Conservation (phyloP, 2,888 invertebrate genomes). For the Drosophila testacea region DNA sequence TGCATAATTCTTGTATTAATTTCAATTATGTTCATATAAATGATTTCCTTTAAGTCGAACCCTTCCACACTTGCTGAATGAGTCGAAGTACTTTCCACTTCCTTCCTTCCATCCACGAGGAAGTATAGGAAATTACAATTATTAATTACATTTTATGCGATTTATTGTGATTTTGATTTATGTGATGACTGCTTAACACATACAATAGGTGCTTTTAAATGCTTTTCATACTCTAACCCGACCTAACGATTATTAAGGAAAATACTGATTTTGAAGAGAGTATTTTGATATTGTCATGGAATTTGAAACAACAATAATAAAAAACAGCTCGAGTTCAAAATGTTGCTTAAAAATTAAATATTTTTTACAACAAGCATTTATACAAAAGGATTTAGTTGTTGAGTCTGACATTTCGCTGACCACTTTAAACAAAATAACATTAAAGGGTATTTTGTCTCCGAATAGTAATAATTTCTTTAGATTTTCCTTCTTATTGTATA, state of each 20-base stretch:
- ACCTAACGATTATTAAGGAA: background rate
- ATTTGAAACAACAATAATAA: too few relatives aligned
- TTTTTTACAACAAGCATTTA: too few relatives aligned
- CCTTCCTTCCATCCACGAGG: constrained; percentile 6
- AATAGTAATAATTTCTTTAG: background rate
- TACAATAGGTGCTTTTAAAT: constrained; percentile 8
- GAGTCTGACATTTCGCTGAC: too few relatives aligned
- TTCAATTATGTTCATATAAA: constrained; percentile 38
- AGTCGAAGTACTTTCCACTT: constrained; percentile 6
- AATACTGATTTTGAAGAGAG: too few relatives aligned
- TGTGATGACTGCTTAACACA: constrained; percentile 19
- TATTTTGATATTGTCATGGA: too few relatives aligned
- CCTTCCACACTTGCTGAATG: background rate
- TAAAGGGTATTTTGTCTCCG: background rate
- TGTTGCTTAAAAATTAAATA: too few relatives aligned
- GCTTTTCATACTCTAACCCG: background rate
- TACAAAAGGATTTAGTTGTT: too few relatives aligned
- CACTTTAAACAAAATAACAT: background rate
- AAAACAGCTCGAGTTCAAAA: too few relatives aligned
- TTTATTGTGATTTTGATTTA: constrained; percentile 65
- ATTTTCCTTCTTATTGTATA: background rate
- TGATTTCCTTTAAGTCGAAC: background rate
- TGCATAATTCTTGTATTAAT: constrained; percentile 24
- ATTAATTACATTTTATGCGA: constrained; percentile 66
- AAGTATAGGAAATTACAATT: constrained; percentile 59